Base-by-base conservation (phyloP, 2,888 invertebrate genomes). In the Chloroclysta siterata region DNA sequence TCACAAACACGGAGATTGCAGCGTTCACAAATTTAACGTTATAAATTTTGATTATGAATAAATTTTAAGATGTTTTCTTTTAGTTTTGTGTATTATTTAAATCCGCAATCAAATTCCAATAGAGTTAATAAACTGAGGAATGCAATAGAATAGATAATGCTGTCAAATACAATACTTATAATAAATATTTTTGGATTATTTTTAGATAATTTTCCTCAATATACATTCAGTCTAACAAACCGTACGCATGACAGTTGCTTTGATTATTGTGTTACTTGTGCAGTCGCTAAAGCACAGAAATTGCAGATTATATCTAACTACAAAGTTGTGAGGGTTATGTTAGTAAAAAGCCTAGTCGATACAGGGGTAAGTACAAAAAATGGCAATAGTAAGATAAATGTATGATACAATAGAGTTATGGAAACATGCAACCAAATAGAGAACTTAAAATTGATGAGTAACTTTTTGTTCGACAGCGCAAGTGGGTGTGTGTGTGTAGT, bases 61-160 rank as follows among this genome's bases (percentile, higher is more conserved):
- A 33, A 78, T 88, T 90, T 92, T 91, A 93, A 93, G 93, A 93
- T 93, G 92, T 92, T 92, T 93, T 92, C 93, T 90, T 87, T 85
- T 75, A 72, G 75, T 75, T 81, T 82, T 77, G 81, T 88, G 82
- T 84, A 79, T 75, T 80, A 75, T 70, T 66, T 71, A 77, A 75
- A 77, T 79, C 79, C 78, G 76, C 76, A 78, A 73, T 74, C 76
- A 77, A 75, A 74, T 76, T 78, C 82, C 79, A 78, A 81, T 79
- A 82, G 75, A 90, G 89, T 90, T 90, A 90, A 89, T 89, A 90
- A n/a, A 89, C 88, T 78, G 72, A 84, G 82, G 79, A 76, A 82
- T 85, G 82, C 84, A 83, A 84, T 76, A 85, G 74, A 83, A 83
- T 80, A 87, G 81, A 85, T 85, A 84, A 77, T 77, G 76, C 79